These are phyloP conservation scores for Pterocles burchelli DNA, from an alignment of 2,113 vertebrate genomes.

Conservation along the genomic window DNA sequence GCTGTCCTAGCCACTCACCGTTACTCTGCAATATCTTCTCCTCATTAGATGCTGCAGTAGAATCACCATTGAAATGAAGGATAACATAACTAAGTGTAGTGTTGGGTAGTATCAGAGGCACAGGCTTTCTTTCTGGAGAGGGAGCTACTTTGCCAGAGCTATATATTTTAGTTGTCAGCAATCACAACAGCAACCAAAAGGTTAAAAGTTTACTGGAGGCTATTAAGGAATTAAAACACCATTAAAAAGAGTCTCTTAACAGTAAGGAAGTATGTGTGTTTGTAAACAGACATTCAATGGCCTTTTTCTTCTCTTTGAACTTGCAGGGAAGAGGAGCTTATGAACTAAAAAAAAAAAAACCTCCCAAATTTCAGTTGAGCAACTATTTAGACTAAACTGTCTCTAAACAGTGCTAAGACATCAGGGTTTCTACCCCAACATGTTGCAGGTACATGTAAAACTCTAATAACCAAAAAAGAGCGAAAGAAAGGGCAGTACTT, in stretches of 20 bases:
- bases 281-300: background rate
- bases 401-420: background rate
- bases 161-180: background rate
- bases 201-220: background rate
- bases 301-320: background rate
- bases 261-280: background rate
- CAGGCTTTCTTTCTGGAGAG: background rate
- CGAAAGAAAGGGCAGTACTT: background rate
- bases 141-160: background rate
- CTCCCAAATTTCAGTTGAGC: background rate
- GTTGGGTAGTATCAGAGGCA: background rate
- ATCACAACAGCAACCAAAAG: background rate
- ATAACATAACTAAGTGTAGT: slow-evolving; percentile 29
- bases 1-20: slow-evolving; percentile 20
- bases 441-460: background rate
- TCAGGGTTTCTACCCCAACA: background rate
- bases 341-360: background rate
- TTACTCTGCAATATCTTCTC: slow-evolving; percentile 31
- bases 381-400: background rate
- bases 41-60: slow-evolving; percentile 22
- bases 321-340: background rate
- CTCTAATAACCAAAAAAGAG: background rate
- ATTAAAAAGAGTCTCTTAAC: background rate
- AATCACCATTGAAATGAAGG: slow-evolving; percentile 33
- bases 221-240: slow-evolving; percentile 5